Base-by-base conservation (phyloP, 1,140 invertebrate genomes). In the Lepidostoma basale region DNA sequence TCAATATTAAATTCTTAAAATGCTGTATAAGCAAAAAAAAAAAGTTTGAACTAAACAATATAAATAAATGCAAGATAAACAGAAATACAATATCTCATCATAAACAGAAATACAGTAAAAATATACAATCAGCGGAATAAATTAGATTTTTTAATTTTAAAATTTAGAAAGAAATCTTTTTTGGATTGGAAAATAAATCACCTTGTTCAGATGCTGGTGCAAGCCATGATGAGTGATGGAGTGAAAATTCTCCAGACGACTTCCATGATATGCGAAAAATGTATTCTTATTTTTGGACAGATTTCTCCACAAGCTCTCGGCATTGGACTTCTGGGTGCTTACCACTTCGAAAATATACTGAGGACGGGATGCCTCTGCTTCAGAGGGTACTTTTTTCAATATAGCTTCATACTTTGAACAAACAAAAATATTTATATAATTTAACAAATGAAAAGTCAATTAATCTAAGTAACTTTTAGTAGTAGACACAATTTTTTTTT, bases 201-300 rank as follows among this genome's bases (percentile, higher is more conserved):
- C 90, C 83, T 92, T 91, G 77, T 88, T 92, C 79, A 92, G 85
- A 78, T 89, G 88, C 72, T 89, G 87, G 72, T 91, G 89, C 60
- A 93, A 79, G 25, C 92, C 92, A 80, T 90, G 88, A 77, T 92
- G 87, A 33, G 93, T 76, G 67, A 94, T 93, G 0, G 91, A 91
- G 81, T 92, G 88, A 77, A 93, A 92, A 79, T 93, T 92, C 78
- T 92, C 90, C 59, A 92, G 78, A 67, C 88, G 83, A 77, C 89
- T 93, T 22, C 92, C 92, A 80, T 93, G 90, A 74, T 88, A 94
- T 10, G 90, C 91, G 76, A 86, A 87, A 75, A 91, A 85, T 16
- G 87, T 83, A 59, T 85, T 81, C 70, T 84, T 82, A 65, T 85
- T 81, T 73, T 84, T 78, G 16, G 83, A 78, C 26, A 85, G 67